Evolutionary conservation across 2,888 invertebrate genomes (phyloP), one percentile per base, ranked within the genome.

Genomic region (Dasypolia templi): DNA sequence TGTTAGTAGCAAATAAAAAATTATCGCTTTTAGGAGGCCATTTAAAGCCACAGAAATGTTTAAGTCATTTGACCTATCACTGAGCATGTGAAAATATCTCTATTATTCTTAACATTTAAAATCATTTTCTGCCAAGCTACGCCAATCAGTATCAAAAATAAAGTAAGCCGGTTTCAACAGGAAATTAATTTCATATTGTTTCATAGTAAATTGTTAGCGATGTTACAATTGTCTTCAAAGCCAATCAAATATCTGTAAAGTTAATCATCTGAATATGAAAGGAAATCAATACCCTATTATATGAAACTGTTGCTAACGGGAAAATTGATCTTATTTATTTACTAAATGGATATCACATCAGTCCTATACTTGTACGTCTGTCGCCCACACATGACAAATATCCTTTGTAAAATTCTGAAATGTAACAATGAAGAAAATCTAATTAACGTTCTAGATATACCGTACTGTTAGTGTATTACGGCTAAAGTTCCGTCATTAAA

Each of bases 401-500:
- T n/a, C n/a, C n/a, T 55, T 62, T 49, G 26, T 44, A 69, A 80
- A 77, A 76, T 55, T 59, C 55, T 46, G 11, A 56, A 65, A 67
- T 70, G 65, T 86, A 72, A 79, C 71, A 72, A 74, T 81, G 81
- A 83, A 84, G 63, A 61, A 71, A 86, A 82, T 86, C 81, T 85
- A 87, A 87, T 85, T 83, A 81, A 73, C 64, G 74, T 69, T 49
- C 68, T 69, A 79, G 75, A 81, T 66, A 72, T 65, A 79, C 79
- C 75, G 72, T 82, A 77, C 79, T 59, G 76, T 81, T 79, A 83
- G 68, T 72, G 79, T 75, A 77, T 79, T 79, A 90, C 85, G 80
- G 84, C 72, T 79, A 86, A 93, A 94, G 91, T 93, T 93, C 82
- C 75, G 75, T 90, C 92, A 92, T 93, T 93, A 93, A 92, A 92